A percentile compares a stretch with the other conserved stretches of the same genome.
These are phyloP conservation scores for Bucorvus abyssinicus DNA, from an alignment of 2,797 vertebrate genomes.

Conservation along the genomic window DNA sequence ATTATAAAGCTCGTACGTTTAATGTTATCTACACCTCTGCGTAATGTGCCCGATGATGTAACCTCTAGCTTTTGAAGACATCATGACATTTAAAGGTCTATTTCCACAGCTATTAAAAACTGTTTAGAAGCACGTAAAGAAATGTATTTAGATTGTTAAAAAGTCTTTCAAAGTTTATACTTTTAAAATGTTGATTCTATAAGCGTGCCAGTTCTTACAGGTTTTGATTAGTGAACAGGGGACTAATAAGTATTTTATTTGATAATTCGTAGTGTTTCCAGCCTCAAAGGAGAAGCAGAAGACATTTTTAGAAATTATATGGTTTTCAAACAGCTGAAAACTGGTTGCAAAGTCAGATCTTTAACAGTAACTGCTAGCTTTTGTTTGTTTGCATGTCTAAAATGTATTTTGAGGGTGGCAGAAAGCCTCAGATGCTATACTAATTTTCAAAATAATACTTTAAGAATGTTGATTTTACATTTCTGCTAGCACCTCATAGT, in stretches of 20 bases:
- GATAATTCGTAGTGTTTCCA: background rate
- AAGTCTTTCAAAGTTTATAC: constrained; percentile 4
- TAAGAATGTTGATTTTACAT: background rate
- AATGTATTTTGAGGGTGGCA: background rate
- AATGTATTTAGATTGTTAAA: constrained; percentile 2
- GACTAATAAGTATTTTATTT: background rate
- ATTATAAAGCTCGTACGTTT: background rate
- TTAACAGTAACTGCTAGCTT: background rate
- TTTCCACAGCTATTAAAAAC: constrained; percentile 48
- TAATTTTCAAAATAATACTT: background rate
- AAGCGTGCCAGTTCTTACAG: constrained; percentile 12
- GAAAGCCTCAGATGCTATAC: background rate
- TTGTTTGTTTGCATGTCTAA: background rate
- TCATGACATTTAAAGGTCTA: constrained; percentile 12
- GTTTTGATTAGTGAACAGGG: constrained; percentile 4
- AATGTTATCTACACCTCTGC: constrained; percentile 28
- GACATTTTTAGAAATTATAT: no score
- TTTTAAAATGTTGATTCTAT: constrained; percentile 33
- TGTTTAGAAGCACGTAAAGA: constrained; percentile 55
- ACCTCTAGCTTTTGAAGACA: constrained; percentile 4
- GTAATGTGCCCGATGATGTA: background rate
- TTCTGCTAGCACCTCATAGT: background rate
- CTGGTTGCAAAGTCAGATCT: background rate
- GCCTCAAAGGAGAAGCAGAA: constrained; percentile 14
- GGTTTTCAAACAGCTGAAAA: no score